These are phyloP conservation scores for Macaria liturata DNA, from an alignment of 2,888 invertebrate species.

Conservation along the genomic window DNA sequence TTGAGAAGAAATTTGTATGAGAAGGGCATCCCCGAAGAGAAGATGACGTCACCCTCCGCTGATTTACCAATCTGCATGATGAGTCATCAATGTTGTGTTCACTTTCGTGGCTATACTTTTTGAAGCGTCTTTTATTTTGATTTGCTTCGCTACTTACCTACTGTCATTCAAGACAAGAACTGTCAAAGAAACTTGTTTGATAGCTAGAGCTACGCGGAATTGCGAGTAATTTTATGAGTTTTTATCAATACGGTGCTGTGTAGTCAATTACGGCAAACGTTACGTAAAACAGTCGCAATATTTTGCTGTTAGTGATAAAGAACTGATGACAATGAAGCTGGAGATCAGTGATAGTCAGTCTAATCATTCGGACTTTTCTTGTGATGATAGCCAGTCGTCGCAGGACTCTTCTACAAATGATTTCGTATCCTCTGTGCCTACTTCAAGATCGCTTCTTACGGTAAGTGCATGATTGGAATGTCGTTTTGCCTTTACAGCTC, in stretches of 20 bases:
- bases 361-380: slow-evolving; percentile 84
- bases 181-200: slow-evolving; percentile 55
- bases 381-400: slow-evolving; percentile 84
- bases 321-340: slow-evolving; percentile 83
- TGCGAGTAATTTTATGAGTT: slow-evolving; percentile 36
- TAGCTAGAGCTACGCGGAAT: slow-evolving; percentile 49
- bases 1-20: slow-evolving; percentile 58
- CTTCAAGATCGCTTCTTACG: slow-evolving; percentile 65
- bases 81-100: slow-evolving; percentile 78
- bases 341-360: slow-evolving; percentile 84
- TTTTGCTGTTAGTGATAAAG: slow-evolving; percentile 52
- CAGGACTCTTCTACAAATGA: slow-evolving; percentile 82
- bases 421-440: slow-evolving; percentile 61
- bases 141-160: slow-evolving; percentile 15
- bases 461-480: slow-evolving; percentile 51
- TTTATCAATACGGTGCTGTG: slow-evolving; percentile 25
- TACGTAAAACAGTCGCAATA: slow-evolving; percentile 51
- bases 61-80: slow-evolving; percentile 62
- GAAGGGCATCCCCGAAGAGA: slow-evolving; percentile 79
- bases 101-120: slow-evolving; percentile 60
- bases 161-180: slow-evolving; percentile 64
- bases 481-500: too few relatives aligned
- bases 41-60: slow-evolving; percentile 60
- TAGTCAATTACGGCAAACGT: slow-evolving; percentile 32
- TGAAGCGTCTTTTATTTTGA: slow-evolving; percentile 57